These are phyloP conservation scores for Cacatua alba DNA, from an alignment of 2,113 vertebrate species.

Conservation along the genomic window DNA sequence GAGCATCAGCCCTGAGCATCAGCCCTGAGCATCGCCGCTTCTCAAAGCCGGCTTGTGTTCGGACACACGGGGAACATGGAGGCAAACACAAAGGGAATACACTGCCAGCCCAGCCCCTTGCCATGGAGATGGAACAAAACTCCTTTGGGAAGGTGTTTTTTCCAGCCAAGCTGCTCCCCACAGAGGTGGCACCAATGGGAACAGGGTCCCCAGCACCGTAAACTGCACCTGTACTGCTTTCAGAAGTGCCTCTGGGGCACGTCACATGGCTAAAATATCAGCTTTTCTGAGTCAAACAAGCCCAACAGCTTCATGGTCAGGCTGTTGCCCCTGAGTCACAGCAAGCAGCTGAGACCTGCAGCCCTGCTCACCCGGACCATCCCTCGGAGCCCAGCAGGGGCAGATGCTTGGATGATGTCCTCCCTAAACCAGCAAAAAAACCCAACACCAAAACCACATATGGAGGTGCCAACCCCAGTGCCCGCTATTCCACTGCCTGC, in stretches of 20 bases:
- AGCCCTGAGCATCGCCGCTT: background rate
- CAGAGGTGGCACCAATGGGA: rapidly evolving
- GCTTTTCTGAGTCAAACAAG: background rate
- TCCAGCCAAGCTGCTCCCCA: rapidly evolving
- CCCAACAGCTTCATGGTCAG: background rate
- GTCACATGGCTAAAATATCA: background rate
- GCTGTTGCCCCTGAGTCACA: background rate
- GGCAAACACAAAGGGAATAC: rapidly evolving
- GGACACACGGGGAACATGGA: background rate
- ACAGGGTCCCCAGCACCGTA: background rate
- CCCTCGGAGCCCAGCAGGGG: background rate
- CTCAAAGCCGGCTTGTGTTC: background rate
- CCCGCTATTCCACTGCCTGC: background rate
- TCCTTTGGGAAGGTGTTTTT: rapidly evolving
- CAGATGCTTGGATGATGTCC: background rate
- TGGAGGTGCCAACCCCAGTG: rapidly evolving
- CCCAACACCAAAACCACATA: rapidly evolving
- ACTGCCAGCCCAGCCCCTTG: background rate
- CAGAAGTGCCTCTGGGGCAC: background rate
- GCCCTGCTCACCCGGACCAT: background rate
- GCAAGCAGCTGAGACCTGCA: background rate
- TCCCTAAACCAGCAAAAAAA: background rate
- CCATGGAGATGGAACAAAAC: background rate
- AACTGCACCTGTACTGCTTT: rapidly evolving
- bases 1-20: no score